Evolutionary conservation across 2,888 invertebrate species (phyloP).

Genomic region (Micoletzkya japonica): DNA sequence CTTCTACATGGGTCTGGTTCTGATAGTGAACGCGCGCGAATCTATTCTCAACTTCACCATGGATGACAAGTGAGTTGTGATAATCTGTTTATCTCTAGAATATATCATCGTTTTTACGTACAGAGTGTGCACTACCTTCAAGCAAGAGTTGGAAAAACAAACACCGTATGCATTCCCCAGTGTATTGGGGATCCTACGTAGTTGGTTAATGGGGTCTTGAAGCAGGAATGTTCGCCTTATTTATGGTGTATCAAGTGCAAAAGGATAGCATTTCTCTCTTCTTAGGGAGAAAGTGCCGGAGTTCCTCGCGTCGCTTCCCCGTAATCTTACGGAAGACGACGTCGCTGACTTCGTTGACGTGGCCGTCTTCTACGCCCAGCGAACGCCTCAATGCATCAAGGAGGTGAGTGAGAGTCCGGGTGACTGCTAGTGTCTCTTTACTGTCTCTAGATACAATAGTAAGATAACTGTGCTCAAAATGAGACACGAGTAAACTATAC

Average conservation of each 20-base stretch:
- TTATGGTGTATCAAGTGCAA: too few relatives aligned
- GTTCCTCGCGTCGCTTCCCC: constrained; percentile 53
- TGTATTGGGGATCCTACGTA: too few relatives aligned
- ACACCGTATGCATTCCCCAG: too few relatives aligned
- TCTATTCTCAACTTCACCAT: constrained; percentile 35
- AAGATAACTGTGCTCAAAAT: too few relatives aligned
- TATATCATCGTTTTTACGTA: not conserved
- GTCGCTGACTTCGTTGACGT: constrained; percentile 93
- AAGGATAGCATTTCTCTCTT: constrained; percentile 13
- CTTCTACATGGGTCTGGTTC: constrained; percentile 90
- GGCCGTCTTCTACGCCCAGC: constrained; percentile 90
- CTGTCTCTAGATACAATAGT: too few relatives aligned
- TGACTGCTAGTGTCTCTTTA: too few relatives aligned
- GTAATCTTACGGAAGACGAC: constrained; percentile 85
- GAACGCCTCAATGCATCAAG: constrained; percentile 70
- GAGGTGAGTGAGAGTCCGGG: constrained; percentile 32
- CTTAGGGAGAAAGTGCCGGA: constrained; percentile 34
- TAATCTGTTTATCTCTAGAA: too few relatives aligned
- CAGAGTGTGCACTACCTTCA: too few relatives aligned
- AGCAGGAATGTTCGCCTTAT: too few relatives aligned
- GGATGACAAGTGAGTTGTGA: constrained; percentile 29
- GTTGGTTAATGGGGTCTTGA: too few relatives aligned
- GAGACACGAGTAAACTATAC: too few relatives aligned
- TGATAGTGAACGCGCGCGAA: constrained; percentile 85
- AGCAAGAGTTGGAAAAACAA: too few relatives aligned